These are phyloP conservation scores for Sisor rabdophorus DNA, from an alignment of 2,113 vertebrate species.

Conservation along the genomic window DNA sequence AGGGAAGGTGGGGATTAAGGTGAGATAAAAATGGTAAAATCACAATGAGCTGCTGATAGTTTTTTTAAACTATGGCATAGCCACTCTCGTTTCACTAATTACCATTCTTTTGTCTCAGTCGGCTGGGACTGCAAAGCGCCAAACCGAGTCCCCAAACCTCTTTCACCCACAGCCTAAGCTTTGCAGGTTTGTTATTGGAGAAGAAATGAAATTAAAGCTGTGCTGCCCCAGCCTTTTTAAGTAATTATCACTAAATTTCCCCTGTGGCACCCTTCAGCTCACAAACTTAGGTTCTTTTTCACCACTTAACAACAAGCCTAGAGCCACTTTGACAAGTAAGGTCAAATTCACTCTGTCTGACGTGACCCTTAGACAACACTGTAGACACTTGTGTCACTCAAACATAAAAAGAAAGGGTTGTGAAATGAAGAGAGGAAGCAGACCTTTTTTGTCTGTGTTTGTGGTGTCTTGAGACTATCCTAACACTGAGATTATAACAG, in stretches of 20 bases:
- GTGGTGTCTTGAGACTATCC: conserved; percentile 25
- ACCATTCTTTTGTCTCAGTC: conserved; percentile 28
- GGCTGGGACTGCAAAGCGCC: conserved; percentile 4
- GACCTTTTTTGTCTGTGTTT: conserved; percentile 19
- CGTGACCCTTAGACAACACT: conserved; percentile 30
- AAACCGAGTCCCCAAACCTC: conserved; percentile 8
- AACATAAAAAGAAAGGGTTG: conserved; percentile 22
- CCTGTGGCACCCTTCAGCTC: conserved; percentile 43
- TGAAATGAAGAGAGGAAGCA: conserved; percentile 17
- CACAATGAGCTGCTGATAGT: conserved; percentile 45
- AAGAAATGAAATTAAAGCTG: conserved; percentile 58
- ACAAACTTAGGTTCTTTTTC: conserved; percentile 35
- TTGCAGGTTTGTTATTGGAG: conserved; percentile 51
- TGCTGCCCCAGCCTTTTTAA: conserved; percentile 45
- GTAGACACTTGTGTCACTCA: conserved; percentile 21
- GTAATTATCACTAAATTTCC: conserved; percentile 62
- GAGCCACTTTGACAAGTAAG: conserved; percentile 45
- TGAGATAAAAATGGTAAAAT: conserved; percentile 33
- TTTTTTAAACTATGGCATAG: conserved; percentile 46
- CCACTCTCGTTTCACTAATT: conserved; percentile 45
- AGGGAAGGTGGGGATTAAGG: conserved; percentile 18
- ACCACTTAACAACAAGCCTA: conserved; percentile 39
- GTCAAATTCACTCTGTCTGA: conserved; percentile 37
- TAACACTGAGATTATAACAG: background rate
- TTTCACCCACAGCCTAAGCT: conserved; percentile 48